Percentiles rank a stretch among this genome's conserved stretches.
Conservation (phyloP, 92 coral and sea anemone genomes). For the Anthopleura xanthogrammica region DNA sequence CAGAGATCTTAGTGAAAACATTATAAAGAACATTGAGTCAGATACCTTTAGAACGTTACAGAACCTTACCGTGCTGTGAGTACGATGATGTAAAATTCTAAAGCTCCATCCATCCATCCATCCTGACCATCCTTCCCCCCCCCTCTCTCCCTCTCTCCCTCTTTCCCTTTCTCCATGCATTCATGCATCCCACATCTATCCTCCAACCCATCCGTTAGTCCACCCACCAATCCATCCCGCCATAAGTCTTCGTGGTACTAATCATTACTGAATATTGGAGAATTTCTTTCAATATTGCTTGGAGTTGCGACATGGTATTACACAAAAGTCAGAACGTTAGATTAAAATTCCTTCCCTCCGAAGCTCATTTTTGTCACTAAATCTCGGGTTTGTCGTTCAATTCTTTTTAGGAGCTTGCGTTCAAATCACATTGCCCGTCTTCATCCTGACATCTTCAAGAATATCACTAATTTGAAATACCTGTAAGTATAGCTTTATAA, state of each 20-base stretch:
- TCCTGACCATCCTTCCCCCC: no score
- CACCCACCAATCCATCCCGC: no score
- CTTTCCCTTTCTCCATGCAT: no score
- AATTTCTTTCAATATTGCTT: no score
- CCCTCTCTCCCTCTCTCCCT: no score
- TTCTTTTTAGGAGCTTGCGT: constrained; percentile 53
- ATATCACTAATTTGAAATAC: background rate
- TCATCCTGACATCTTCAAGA: background rate
- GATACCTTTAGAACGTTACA: background rate
- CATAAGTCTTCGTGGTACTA: no score
- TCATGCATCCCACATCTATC: background rate
- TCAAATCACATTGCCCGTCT: constrained; percentile 34
- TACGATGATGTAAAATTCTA: background rate
- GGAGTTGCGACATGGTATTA: background rate
- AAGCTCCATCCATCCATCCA: no score
- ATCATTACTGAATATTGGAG: no score
- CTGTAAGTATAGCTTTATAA: background rate
- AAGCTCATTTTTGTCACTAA: no score
- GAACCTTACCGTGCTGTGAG: constrained; percentile 47
- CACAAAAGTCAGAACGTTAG: background rate
- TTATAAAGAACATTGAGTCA: background rate
- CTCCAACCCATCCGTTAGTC: background rate
- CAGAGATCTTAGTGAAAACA: background rate
- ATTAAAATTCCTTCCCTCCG: background rate
- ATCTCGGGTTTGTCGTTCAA: background rate